Evolutionary conservation across 2,113 vertebrate genomes (phyloP).

Genomic region (Syngnathoides biaculeatus): DNA sequence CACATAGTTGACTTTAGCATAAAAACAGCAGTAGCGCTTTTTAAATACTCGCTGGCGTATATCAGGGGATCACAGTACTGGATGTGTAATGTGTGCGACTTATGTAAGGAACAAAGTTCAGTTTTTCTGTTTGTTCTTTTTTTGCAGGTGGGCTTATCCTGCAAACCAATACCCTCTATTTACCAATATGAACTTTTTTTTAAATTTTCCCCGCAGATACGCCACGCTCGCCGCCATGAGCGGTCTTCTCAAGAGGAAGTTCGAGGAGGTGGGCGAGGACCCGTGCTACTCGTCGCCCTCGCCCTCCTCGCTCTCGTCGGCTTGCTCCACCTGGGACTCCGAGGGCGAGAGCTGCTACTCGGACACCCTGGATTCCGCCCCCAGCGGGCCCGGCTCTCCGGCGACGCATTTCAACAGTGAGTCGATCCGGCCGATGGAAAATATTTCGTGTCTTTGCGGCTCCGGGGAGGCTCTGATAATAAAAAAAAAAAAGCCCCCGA

Average conservation of each 20-base stretch:
- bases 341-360: conserved; percentile 82
- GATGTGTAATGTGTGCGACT: not conserved
- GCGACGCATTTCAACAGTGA: conserved; percentile 81
- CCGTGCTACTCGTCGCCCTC: conserved; percentile 84
- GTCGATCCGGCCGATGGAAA: conserved; percentile 47
- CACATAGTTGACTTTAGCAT: not conserved
- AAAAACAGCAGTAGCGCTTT: not conserved
- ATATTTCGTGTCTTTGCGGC: conserved; percentile 29
- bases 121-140: too few species aligned
- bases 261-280: conserved; percentile 88
- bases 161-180: not conserved
- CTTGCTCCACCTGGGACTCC: conserved; percentile 84
- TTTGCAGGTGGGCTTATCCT: too few species aligned
- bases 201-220: conserved; percentile 58
- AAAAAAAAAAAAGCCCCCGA: conserved; percentile 44
- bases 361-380: conserved; percentile 76
- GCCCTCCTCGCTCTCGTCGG: conserved; percentile 82
- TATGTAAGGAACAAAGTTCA: too few species aligned
- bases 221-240: conserved; percentile 80
- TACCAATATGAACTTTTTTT: too few species aligned
- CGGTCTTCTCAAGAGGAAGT: conserved; percentile 90
- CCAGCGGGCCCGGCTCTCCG: conserved; percentile 69
- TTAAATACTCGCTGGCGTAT: not conserved
- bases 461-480: conserved; percentile 37
- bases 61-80: not conserved